These are phyloP conservation scores for Callipepla californica DNA, from an alignment of 2,113 vertebrate species.

Conservation along the genomic window DNA sequence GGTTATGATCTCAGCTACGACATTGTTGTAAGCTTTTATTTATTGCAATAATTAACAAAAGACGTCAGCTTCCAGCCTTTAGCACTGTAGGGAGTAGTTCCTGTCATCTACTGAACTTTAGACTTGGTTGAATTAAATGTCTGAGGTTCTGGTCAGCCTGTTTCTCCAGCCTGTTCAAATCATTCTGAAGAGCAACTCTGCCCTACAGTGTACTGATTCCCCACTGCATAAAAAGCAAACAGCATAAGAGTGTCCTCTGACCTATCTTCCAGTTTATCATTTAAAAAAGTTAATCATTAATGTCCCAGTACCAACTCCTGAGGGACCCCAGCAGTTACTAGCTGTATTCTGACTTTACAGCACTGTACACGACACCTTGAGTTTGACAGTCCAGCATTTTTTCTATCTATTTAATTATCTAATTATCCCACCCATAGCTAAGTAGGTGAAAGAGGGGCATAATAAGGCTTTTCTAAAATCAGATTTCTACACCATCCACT, in stretches of 20 bases:
- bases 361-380: not conserved
- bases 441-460: not conserved
- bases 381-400: not conserved
- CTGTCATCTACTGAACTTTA: not conserved
- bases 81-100: not conserved
- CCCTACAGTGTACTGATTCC: not conserved
- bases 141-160: not conserved
- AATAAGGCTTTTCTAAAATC: not conserved
- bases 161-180: not conserved
- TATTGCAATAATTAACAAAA: not conserved
- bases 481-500: not conserved
- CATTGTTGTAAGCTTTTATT: not conserved
- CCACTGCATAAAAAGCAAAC: not conserved
- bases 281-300: not conserved
- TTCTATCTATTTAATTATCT: not conserved
- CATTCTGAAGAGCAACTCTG: not conserved
- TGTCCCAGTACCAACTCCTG: not conserved
- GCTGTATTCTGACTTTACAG: not conserved
- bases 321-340: not conserved
- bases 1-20: not conserved
- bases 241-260: no score
- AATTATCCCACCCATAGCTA: not conserved
- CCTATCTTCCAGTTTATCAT: not conserved
- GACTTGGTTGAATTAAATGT: not conserved
- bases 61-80: not conserved